These are phyloP conservation scores for Eueides isabella DNA, from an alignment of 1,140 invertebrate genomes.

Conservation along the genomic window DNA sequence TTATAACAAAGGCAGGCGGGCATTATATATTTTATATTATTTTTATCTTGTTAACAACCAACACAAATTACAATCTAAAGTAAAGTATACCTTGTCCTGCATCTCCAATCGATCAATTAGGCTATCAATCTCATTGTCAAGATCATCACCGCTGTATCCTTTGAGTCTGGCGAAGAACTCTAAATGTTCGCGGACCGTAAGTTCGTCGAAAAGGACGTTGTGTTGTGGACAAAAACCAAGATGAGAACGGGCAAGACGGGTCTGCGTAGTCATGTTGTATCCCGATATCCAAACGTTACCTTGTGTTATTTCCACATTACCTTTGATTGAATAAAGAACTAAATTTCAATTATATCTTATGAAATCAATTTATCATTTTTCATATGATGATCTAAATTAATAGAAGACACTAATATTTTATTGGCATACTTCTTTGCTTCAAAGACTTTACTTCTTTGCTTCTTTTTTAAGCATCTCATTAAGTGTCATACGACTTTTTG, in stretches of 20 bases:
- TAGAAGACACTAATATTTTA: no score
- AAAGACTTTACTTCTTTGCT: no score
- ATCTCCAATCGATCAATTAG: slow-evolving; percentile 69
- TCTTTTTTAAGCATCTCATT: no score
- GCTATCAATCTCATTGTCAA: slow-evolving; percentile 80
- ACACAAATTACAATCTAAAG: background rate
- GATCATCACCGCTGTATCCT: slow-evolving; percentile 84
- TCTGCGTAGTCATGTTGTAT: slow-evolving; percentile 85
- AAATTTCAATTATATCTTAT: no score
- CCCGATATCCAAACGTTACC: slow-evolving; percentile 89
- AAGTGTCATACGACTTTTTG: no score
- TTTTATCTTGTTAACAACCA: no score
- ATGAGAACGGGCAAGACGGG: slow-evolving; percentile 84
- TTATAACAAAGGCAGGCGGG: no score
- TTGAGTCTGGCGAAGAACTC: slow-evolving; percentile 91
- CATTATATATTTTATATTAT: no score
- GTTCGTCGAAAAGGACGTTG: slow-evolving; percentile 95
- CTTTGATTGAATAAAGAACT: no score
- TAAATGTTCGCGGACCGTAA: slow-evolving; percentile 95
- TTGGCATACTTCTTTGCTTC: no score
- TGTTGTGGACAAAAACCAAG: slow-evolving; percentile 97
- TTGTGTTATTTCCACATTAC: slow-evolving; percentile 80
- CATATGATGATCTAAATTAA: no score
- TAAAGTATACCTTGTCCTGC: slow-evolving; percentile 59
- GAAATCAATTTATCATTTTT: no score